These are phyloP conservation scores for Drosophila fuyamai DNA, from an alignment of 1,140 invertebrate species.

Conservation along the genomic window DNA sequence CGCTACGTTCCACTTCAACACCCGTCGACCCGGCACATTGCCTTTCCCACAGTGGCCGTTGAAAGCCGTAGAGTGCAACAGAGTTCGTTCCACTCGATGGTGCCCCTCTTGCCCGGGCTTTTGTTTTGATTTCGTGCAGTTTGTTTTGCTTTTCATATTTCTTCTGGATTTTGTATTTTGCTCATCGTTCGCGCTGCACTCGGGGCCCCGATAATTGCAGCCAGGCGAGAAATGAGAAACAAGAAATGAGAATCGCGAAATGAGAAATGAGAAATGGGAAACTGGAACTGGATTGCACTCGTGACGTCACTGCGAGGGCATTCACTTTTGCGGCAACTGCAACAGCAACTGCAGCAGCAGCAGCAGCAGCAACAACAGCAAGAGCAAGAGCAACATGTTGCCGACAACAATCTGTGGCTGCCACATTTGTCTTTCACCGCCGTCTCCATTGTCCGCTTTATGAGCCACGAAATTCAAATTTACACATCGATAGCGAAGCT, in stretches of 20 bases:
- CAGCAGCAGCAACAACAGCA: constrained; percentile 5
- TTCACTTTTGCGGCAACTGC: constrained; percentile 57
- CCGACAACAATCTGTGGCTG: constrained; percentile 59
- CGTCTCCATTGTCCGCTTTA: constrained; percentile 70
- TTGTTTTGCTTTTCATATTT: constrained; percentile 80
- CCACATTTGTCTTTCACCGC: constrained; percentile 45
- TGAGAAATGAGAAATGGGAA: constrained; percentile 8
- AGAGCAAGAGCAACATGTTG: constrained; percentile 63
- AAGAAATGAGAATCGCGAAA: not conserved
- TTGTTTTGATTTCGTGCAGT: constrained; percentile 80
- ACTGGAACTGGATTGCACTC: constrained; percentile 48
- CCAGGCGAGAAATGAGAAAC: constrained; percentile 17
- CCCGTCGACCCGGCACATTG: constrained; percentile 62
- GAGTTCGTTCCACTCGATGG: constrained; percentile 76
- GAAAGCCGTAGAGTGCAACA: constrained; percentile 67
- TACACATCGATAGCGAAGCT: constrained; percentile 71
- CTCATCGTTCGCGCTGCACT: constrained; percentile 61
- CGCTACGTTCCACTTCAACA: constrained; percentile 77
- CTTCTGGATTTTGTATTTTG: constrained; percentile 82
- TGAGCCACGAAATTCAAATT: constrained; percentile 80
- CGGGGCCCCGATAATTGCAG: constrained; percentile 39
- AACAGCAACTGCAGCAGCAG: constrained; percentile 1
- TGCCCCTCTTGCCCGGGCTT: constrained; percentile 31
- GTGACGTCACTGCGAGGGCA: constrained; percentile 75
- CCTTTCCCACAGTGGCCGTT: constrained; percentile 66